Conservation (phyloP, 1,140 invertebrate genomes). For the Drosophila prosaltans region DNA sequence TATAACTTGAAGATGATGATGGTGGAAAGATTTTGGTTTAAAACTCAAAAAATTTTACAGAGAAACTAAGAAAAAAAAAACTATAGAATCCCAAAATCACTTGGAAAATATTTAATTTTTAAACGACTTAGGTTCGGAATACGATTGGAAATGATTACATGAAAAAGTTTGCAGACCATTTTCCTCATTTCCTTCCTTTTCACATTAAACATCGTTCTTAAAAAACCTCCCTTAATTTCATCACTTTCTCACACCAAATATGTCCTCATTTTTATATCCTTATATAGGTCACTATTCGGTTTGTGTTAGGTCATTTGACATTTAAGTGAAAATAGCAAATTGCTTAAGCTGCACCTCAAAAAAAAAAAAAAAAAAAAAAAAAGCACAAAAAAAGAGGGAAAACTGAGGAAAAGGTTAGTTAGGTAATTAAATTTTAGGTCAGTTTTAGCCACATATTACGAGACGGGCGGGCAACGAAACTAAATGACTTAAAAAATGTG, state of each 20-base stretch:
- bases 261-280: slow-evolving; percentile 7
- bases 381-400: slow-evolving; percentile 22
- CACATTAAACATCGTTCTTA: no score
- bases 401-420: slow-evolving; percentile 45
- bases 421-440: slow-evolving; percentile 59
- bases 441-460: slow-evolving; percentile 40
- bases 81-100: no score
- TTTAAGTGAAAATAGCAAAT: no score
- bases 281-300: background rate
- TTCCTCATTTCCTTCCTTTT: no score
- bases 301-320: slow-evolving; percentile 8
- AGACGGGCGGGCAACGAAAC: background rate
- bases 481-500: no score
- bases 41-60: no score
- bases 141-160: no score
- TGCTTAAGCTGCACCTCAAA: slow-evolving; percentile 23
- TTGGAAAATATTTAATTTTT: no score
- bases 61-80: no score
- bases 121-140: no score
- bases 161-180: no score
- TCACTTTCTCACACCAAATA: background rate
- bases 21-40: no score
- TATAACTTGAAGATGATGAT: background rate
- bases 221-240: background rate
- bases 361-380: slow-evolving; percentile 28